These are phyloP conservation scores for Synergus umbraculus DNA, from an alignment of 2,888 invertebrate genomes.

Conservation along the genomic window DNA sequence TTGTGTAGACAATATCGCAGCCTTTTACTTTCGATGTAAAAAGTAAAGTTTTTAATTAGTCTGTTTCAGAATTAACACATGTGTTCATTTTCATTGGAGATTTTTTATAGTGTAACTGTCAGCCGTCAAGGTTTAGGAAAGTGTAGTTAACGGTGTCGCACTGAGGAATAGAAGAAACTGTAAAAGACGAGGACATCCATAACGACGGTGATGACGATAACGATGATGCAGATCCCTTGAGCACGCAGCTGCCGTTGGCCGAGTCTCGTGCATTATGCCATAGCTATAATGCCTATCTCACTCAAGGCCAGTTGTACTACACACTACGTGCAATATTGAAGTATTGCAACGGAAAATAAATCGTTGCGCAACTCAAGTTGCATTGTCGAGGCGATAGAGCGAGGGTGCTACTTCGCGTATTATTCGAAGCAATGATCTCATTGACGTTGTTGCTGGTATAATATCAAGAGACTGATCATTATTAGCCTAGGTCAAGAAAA, in stretches of 20 bases:
- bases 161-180: conserved; percentile 37
- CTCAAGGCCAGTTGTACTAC: conserved; percentile 75
- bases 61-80: background rate
- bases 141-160: conserved; percentile 29
- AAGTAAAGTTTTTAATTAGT: background rate
- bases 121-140: conserved; percentile 23
- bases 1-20: background rate
- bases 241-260: conserved; percentile 55
- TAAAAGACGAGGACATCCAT: conserved; percentile 51
- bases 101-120: conserved; percentile 14
- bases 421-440: conserved; percentile 76
- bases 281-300: conserved; percentile 72
- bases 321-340: conserved; percentile 63
- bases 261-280: conserved; percentile 72
- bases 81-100: background rate
- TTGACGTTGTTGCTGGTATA: conserved; percentile 62
- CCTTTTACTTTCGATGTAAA: background rate
- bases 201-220: conserved; percentile 55
- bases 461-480: conserved; percentile 57
- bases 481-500: conserved; percentile 48
- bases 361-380: conserved; percentile 72
- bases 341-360: conserved; percentile 72
- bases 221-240: conserved; percentile 64
- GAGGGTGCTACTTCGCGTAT: conserved; percentile 70
- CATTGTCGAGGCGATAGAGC: conserved; percentile 58